These are phyloP conservation scores for Pseudobourletiella spinata DNA, from an alignment of 1,140 invertebrate species.

Conservation along the genomic window DNA sequence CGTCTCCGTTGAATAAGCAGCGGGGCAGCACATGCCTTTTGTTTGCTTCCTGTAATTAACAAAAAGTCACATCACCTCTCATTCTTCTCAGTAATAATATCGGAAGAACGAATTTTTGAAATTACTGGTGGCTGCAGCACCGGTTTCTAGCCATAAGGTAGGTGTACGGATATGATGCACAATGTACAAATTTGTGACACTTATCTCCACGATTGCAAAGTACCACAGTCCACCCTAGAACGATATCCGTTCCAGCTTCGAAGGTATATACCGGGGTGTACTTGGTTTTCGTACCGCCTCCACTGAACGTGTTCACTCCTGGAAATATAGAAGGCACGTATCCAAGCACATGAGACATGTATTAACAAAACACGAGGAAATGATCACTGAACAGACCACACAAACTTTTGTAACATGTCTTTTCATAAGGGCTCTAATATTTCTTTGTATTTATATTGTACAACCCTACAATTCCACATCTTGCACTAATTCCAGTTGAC, in stretches of 20 bases:
- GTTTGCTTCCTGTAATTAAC: neutral
- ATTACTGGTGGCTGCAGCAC: too few species aligned
- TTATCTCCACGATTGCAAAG: slow-evolving; percentile 15
- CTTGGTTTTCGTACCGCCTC: neutral
- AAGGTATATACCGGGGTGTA: neutral
- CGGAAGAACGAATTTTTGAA: too few species aligned
- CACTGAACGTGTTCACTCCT: neutral
- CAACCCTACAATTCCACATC: too few species aligned
- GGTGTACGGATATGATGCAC: slow-evolving; percentile 17
- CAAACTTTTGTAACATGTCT: too few species aligned
- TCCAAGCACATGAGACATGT: too few species aligned
- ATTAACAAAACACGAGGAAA: too few species aligned
- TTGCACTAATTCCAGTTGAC: too few species aligned
- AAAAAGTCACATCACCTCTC: neutral
- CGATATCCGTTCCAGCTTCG: neutral
- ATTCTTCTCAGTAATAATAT: too few species aligned
- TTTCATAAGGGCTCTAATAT: too few species aligned
- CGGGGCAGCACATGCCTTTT: slow-evolving; percentile 29
- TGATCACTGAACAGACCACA: too few species aligned
- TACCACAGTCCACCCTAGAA: neutral
- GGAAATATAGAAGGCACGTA: too few species aligned
- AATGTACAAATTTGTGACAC: slow-evolving; percentile 27
- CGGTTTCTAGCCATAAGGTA: slow-evolving; percentile 17
- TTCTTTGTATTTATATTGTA: too few species aligned
- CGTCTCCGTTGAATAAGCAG: neutral